A percentile compares a stretch with the other conserved stretches of the same genome.
These are phyloP conservation scores for Biston stratarius DNA, from an alignment of 2,888 invertebrate genomes.

Conservation along the genomic window DNA sequence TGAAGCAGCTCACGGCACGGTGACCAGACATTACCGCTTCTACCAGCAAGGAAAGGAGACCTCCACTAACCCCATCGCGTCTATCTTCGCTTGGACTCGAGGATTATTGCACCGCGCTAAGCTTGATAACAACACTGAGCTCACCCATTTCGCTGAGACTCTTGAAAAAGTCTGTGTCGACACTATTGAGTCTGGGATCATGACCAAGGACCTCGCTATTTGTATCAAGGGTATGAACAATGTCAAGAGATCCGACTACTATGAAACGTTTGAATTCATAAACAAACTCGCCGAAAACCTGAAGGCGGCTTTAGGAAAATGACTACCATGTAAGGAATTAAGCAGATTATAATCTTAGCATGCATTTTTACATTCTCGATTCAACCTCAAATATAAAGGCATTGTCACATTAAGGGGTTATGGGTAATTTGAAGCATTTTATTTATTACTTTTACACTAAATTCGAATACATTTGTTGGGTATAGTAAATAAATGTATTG, in stretches of 20 bases:
- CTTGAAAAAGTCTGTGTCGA: conserved; percentile 96
- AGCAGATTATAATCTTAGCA: conserved; percentile 65
- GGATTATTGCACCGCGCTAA: conserved; percentile 98
- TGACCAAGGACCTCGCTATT: conserved; percentile 99
- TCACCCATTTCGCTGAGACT: conserved; percentile 93
- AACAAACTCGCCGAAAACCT: conserved; percentile 97
- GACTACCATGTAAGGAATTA: conserved; percentile 70
- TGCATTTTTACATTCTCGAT: conserved; percentile 44
- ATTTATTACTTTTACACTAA: conserved; percentile 59
- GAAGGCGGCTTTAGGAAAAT: conserved; percentile 86
- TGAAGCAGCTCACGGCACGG: conserved; percentile 99
- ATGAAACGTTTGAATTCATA: conserved; percentile 99
- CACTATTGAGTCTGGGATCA: conserved; percentile 97
- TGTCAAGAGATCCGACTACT: conserved; percentile 93
- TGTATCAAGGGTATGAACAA: conserved; percentile 97
- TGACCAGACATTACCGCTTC: conserved; percentile 95
- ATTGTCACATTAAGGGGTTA: conserved; percentile 60
- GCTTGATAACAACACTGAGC: conserved; percentile 92
- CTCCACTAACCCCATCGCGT: conserved; percentile 99
- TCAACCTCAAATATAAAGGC: conserved; percentile 43
- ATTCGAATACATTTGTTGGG: conserved; percentile 37
- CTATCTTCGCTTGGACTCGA: conserved; percentile 99
- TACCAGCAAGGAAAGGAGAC: conserved; percentile 98
- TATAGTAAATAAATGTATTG: conserved; percentile 55
- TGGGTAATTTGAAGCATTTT: conserved; percentile 72